Evolutionary conservation across 1,140 invertebrate genomes (phyloP), one percentile per base, ranked within the genome.

Genomic region (Cotesia glomerata): DNA sequence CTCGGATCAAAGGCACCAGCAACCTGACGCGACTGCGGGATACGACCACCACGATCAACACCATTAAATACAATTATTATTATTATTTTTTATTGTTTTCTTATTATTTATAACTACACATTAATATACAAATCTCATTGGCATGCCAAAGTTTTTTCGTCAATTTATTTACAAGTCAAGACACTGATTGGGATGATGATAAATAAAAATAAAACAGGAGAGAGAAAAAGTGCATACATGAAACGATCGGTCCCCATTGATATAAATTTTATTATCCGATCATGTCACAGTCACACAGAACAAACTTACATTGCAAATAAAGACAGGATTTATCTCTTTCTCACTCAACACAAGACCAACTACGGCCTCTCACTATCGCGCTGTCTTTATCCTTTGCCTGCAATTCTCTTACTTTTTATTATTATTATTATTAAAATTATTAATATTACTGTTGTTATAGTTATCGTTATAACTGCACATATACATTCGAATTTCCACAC

Each of bases 1-100:
- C 71, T 67, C 71, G 58, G 71, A 72, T 72, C 71, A 72, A 72
- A 72, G 64, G 71, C 71, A 71, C 49, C 69, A 72, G 62, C 70
- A 72, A 72, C 71, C 71, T 72, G 71, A 67, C 71, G 63, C 64
- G 36, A 67, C 61, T 62, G 58, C 45, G 45, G 58, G 36, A 62
- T 34, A 45, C 16, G 39, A 67, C 45, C 32, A 18, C 32, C 26
- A 71, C 14, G 14, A 59, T 59, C 26, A 59, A 18, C 56, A 32
- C 16, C 16, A 54, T 54, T 14, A 54, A 14, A 14, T 54, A 7
- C n/a, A 54, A 54, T 14, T 14, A 54, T n/a, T 54, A 54, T 54
- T 54, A 54, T 54, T 54, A 54, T 52, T 52, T 5, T 52, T 52
- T 52, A 52, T 54, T 54, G 5, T 54, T 54, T n/a, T 54, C 1